Conservation (phyloP, 2,888 invertebrate genomes). For the Luffia ferchaultella region DNA sequence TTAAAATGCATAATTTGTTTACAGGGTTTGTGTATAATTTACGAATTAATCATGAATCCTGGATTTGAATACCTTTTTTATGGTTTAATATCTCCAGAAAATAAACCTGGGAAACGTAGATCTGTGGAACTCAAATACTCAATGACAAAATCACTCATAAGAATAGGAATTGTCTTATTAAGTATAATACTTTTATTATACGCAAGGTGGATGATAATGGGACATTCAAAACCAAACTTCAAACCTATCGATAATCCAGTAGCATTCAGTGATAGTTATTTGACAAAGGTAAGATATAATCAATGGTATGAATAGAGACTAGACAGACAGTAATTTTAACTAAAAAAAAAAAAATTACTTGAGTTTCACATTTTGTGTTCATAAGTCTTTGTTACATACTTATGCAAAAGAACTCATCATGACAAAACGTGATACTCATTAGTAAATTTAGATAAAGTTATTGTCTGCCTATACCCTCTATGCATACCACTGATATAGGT, state of each 20-base stretch:
- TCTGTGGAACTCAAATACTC: neutral
- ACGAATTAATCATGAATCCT: conserved; percentile 65
- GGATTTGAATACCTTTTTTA: conserved; percentile 14
- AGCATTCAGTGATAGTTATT: conserved; percentile 73
- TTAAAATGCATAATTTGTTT: no score
- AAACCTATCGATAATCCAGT: conserved; percentile 92
- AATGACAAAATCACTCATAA: conserved; percentile 26
- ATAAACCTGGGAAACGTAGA: neutral
- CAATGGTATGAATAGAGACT: no score
- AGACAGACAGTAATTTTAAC: no score
- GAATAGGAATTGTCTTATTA: conserved; percentile 55
- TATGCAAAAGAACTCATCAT: no score
- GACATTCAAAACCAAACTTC: conserved; percentile 80
- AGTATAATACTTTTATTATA: conserved; percentile 65
- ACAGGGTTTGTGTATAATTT: conserved; percentile 70
- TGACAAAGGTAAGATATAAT: conserved; percentile 69
- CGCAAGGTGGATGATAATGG: conserved; percentile 80
- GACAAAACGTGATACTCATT: no score
- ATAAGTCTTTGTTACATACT: no score
- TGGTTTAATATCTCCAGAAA: neutral
- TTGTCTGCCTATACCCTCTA: no score
- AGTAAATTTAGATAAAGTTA: no score
- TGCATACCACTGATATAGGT: no score
- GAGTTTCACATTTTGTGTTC: no score
- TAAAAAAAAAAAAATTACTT: no score